Conservation (phyloP, 2,888 invertebrate genomes). For the Desoria tigrina region DNA sequence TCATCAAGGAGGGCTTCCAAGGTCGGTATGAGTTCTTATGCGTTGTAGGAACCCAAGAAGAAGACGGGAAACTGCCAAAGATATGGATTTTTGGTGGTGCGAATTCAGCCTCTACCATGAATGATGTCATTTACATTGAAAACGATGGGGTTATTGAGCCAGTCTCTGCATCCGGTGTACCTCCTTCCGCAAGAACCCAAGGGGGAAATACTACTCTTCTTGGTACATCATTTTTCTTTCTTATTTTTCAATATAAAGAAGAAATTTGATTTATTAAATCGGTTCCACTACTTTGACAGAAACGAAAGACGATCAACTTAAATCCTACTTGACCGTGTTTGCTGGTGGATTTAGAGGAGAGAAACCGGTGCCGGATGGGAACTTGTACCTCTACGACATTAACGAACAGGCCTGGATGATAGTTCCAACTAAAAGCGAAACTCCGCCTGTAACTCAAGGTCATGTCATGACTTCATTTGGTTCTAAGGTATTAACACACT, state of each 20-base stretch:
- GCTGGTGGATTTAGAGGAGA: constrained; percentile 44
- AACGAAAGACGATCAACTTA: background rate
- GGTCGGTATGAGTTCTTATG: constrained; percentile 31
- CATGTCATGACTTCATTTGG: constrained; percentile 41
- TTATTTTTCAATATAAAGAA: background rate
- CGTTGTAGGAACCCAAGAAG: background rate
- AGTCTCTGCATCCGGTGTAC: background rate
- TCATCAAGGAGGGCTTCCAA: constrained; percentile 9
- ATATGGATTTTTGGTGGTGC: constrained; percentile 40
- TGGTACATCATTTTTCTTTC: no score
- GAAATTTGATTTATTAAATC: no score
- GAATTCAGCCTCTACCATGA: constrained; percentile 16
- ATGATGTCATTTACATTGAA: constrained; percentile 20
- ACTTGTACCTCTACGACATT: constrained; percentile 38
- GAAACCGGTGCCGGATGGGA: constrained; percentile 40
- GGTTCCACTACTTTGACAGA: background rate
- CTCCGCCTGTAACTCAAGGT: constrained; percentile 40
- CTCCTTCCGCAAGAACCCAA: constrained; percentile 32
- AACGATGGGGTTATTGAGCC: constrained; percentile 2
- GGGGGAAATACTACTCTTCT: constrained; percentile 27
- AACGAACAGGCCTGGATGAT: constrained; percentile 29
- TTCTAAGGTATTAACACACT: constrained; percentile 30
- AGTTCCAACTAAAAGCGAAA: constrained; percentile 24
- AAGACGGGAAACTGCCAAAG: background rate
- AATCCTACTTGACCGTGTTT: constrained; percentile 33